Base-by-base conservation (phyloP, 2,113 vertebrate species). In the Haemorhous mexicanus region DNA sequence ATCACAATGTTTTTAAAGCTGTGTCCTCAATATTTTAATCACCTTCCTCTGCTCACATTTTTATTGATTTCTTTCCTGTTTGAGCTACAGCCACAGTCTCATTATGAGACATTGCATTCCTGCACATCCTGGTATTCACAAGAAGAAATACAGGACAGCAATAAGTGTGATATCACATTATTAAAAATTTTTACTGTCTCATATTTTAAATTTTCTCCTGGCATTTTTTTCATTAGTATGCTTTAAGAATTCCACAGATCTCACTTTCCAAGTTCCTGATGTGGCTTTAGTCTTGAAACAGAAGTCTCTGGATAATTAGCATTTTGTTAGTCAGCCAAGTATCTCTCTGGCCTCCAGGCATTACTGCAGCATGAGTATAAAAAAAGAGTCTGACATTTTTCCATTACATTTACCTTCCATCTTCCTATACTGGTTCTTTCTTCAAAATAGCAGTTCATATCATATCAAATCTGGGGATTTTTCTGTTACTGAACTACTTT, bases 321-420 rank as follows among this genome's bases (percentile, higher is more conserved):
- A 79, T 94, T 93, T 94, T 94, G 61, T 92, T 87, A 78, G 87
- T 82, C 69, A 91, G 93, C 69, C 93, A 94, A 94, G 52, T 66
- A 72, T 75, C 76, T 84, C 69, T 87, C 79, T 89, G 73, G 90
- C 89, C 83, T 92, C 61, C 73, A 89, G 91, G 61, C 91, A 84
- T 39, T 84, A 68, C 69, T 81, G 89, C 69, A 79, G 56, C 44
- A n/a, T 52, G 79, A 90, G 72, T 41, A 76, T 74, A 69, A 92
- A 93, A 90, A 90, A 85, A 64, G 84, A 59, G 8, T 22, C 41
- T 75, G 84, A 67, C 15, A 8, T 63, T 89, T 86, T 89, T 90
- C 90, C 61, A 27, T 77, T 92, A 44, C 61, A 43, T 86, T 77
- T 94, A 81, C 47, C 21, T 86, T 6, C 47, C 32, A 2, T 88